Evolutionary conservation across 2,113 vertebrate genomes (phyloP), one percentile per base, ranked within the genome.

Genomic region (Ctenodactylus gundi): DNA sequence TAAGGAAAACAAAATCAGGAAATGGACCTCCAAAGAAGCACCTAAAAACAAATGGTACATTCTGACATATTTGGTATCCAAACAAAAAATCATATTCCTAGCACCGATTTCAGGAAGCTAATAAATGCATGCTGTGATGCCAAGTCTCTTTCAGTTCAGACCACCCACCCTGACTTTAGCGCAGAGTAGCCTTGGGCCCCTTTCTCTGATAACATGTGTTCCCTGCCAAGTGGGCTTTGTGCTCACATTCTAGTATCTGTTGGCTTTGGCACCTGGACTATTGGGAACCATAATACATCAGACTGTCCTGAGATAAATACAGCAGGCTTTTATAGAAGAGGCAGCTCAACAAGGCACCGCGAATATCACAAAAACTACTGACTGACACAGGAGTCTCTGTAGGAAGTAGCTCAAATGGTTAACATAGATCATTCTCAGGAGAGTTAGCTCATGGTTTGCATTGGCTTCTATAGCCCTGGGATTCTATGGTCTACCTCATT

Each of bases 21-120:
- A 93, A 89, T 25, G 2, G 27, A 64, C 3, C 7, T 92, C 12
- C 36, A 29, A 70, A 85, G 88, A 78, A 46, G 3, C 64, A 60
- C 75, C 64, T 90, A 65, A 95, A 88, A 91, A 94, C 34, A 89
- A 96, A 93, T n/a, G 51, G 21, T 58, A 83, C 51, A 73, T 91
- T 94, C 89, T 85, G 60, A 85, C 6, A 70, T 68, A 80, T 60
- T 60, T 97, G 31, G 15, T 89, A 85, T 72, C 58, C 83, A 95
- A 93, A 75, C 62, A 91, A 80, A 73, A 31, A 70, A 94, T 86
- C 60, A 55, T 65, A 49, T 93, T 94, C 31, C 93, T 67, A 73
- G 31, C 70, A 90, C 82, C 36, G 14, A 13, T 13, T 94, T 53
- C 88, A 95, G 53, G 11, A 87, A 87, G 92, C 78, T 39, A 75